phyloP scores from a whole-genome alignment of 1,140 invertebrate species.

The Ephestia elutella region DNA sequence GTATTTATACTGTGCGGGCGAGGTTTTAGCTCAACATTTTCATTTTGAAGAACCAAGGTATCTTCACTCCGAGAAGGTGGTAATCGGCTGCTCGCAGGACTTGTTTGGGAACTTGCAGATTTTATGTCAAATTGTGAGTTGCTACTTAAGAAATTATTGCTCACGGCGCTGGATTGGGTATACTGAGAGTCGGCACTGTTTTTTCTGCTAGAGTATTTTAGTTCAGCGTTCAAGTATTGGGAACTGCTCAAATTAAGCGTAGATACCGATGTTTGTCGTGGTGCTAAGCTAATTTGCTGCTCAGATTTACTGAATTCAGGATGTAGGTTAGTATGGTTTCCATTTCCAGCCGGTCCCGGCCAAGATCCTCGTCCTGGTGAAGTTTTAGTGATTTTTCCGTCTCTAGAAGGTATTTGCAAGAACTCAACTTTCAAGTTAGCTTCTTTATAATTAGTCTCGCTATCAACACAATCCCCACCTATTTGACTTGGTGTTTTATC shows the following conservation, averaged over 20 bases:
- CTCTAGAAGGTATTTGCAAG: conserved; percentile 81
- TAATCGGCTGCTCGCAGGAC: conserved; percentile 65
- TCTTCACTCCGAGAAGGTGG: conserved; percentile 87
- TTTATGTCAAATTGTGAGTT: conserved; percentile 65
- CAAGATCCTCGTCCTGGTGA: conserved; percentile 86
- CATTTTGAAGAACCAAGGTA: conserved; percentile 77
- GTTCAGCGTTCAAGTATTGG: conserved; percentile 70
- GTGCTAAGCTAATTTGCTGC: conserved; percentile 80
- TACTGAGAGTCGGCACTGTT: conserved; percentile 77
- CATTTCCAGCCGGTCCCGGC: conserved; percentile 84
- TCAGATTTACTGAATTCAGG: conserved; percentile 89
- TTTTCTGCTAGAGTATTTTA: conserved; percentile 75
- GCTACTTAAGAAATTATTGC: conserved; percentile 69
- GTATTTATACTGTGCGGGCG: conserved; percentile 69
- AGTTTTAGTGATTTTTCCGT: conserved; percentile 83
- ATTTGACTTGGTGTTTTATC: conserved; percentile 60
- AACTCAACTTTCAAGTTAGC: conserved; percentile 69
- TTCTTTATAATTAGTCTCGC: conserved; percentile 38
- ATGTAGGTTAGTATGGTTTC: conserved; percentile 71
- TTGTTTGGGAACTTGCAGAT: conserved; percentile 48
- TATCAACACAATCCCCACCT: conserved; percentile 34
- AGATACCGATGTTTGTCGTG: conserved; percentile 65
- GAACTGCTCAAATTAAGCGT: conserved; percentile 69
- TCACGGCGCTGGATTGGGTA: conserved; percentile 67
- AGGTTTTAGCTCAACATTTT: conserved; percentile 70